Conservation (phyloP, 2,888 invertebrate genomes). For the Dioctria rufipes region DNA sequence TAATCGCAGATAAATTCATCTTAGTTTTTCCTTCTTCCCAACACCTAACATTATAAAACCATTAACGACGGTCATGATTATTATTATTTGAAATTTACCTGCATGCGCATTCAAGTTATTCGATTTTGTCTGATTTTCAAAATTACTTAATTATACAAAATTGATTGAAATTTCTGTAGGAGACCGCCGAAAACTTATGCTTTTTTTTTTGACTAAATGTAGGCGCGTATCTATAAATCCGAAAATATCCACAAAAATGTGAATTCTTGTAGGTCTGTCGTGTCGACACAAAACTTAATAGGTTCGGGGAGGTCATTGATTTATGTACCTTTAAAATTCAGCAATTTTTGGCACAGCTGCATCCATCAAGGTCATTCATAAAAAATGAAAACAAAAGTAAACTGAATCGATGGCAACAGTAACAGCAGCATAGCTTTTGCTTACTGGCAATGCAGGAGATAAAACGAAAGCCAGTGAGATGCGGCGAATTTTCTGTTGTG, state of each 20-base stretch:
- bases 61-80: neutral
- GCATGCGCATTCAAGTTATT: neutral
- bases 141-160: conserved; percentile 36
- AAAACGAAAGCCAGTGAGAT: neutral
- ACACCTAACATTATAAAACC: conserved; percentile 18
- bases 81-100: neutral
- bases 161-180: conserved; percentile 23
- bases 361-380: conserved; percentile 43
- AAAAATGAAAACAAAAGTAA: conserved; percentile 38
- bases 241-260: conserved; percentile 1
- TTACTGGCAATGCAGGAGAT: neutral
- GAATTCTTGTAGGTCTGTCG: conserved; percentile 7
- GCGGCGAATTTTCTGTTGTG: neutral
- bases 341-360: conserved; percentile 40
- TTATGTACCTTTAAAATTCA: conserved; percentile 41
- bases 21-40: too few species aligned
- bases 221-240: neutral
- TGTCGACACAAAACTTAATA: neutral
- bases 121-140: neutral
- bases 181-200: conserved; percentile 1
- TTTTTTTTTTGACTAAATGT: conserved; percentile 4
- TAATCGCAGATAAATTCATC: too few species aligned
- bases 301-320: conserved; percentile 37
- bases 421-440: neutral
- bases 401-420: conserved; percentile 9